Percentiles rank a stretch among this genome's conserved stretches.
phyloP scores from a whole-genome alignment of 2,888 invertebrate genomes.

The Trichacis sp. region DNA sequence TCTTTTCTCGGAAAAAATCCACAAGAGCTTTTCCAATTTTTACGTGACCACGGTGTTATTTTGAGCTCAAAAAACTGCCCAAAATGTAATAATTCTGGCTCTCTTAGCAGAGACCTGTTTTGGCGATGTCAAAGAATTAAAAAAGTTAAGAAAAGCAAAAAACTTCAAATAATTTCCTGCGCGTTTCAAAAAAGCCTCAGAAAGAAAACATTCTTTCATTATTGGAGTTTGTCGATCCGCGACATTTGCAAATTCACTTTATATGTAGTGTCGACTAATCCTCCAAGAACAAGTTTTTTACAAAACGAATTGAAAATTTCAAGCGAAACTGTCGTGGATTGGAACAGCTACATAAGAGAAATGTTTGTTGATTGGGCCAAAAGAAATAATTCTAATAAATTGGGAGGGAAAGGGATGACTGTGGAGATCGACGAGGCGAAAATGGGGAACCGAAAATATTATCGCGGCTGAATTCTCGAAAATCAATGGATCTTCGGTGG shows the following conservation, averaged over 20 bases:
- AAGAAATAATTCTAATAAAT: neutral
- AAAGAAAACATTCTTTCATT: neutral
- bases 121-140: neutral
- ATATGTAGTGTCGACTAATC: neutral
- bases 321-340: neutral
- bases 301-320: neutral
- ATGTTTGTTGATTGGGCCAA: neutral
- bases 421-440: constrained; percentile 19
- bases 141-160: neutral
- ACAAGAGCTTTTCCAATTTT: neutral
- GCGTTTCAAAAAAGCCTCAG: neutral
- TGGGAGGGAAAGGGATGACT: constrained; percentile 25
- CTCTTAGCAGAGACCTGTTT: neutral
- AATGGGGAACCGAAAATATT: constrained; percentile 32
- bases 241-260: neutral
- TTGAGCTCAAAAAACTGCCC: neutral
- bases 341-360: neutral
- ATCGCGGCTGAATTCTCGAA: constrained; percentile 25
- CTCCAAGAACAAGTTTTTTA: neutral
- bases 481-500: constrained; percentile 38
- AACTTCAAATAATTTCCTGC: neutral
- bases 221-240: neutral
- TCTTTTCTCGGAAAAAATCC: too few relatives aligned
- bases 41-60: neutral
- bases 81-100: neutral